phyloP scores from a whole-genome alignment of 2,797 vertebrate genomes.

The Pelobates cultripes region DNA sequence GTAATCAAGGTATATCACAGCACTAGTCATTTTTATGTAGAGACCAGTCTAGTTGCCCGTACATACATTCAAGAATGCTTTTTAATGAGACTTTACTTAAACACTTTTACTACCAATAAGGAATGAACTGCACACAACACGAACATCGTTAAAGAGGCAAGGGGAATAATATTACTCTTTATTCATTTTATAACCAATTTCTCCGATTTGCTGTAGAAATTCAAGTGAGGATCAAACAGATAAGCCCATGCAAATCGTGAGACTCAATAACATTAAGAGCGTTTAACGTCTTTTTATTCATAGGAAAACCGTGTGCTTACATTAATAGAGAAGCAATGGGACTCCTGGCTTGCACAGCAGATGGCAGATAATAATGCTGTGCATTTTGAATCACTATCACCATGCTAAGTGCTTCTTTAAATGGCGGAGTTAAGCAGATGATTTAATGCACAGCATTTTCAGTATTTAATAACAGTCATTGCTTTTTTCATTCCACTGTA shows the following conservation, averaged over 20 bases:
- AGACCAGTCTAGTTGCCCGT: too few species aligned
- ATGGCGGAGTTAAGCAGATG: constrained; percentile 37
- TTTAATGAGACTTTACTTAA: too few species aligned
- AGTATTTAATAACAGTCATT: constrained; percentile 41
- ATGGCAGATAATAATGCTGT: constrained; percentile 34
- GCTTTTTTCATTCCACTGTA: constrained; percentile 23
- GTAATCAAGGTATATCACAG: too few species aligned
- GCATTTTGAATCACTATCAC: constrained; percentile 36
- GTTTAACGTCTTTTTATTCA: not conserved
- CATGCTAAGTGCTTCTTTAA: constrained; percentile 41
- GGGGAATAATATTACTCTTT: too few species aligned
- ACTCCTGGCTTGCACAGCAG: constrained; percentile 42
- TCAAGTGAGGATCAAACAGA: not conserved
- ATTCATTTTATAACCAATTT: too few species aligned
- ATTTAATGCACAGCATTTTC: constrained; percentile 29
- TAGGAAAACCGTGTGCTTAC: constrained; percentile 23
- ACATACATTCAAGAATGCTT: too few species aligned
- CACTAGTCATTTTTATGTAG: too few species aligned
- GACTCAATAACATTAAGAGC: constrained; percentile 5
- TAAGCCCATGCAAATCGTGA: not conserved
- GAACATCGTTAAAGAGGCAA: too few species aligned
- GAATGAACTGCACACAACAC: too few species aligned
- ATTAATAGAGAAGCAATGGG: constrained; percentile 20
- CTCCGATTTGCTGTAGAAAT: too few species aligned
- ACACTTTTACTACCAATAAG: too few species aligned